Conservation (phyloP, 2,888 invertebrate species). For the Parnassius apollo region DNA sequence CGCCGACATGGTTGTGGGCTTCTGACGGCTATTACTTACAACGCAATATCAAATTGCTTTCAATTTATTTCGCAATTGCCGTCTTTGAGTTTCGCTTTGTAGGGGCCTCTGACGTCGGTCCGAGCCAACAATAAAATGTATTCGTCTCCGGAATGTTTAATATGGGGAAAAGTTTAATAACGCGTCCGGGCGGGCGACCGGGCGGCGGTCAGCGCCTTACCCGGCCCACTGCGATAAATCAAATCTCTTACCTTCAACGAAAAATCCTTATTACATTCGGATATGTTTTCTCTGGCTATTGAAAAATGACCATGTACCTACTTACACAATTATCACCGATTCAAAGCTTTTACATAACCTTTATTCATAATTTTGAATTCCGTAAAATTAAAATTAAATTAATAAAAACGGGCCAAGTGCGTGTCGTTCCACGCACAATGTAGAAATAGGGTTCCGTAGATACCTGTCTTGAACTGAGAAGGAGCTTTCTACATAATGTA, state of each 20-base stretch:
- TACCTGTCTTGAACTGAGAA: no score
- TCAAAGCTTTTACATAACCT: no score
- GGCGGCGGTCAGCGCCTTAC: constrained; percentile 62
- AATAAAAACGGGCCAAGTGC: no score
- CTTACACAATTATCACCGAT: background rate
- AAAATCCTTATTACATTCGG: constrained; percentile 76
- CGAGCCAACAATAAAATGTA: constrained; percentile 82
- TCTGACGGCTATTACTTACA: constrained; percentile 80
- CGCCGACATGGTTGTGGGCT: constrained; percentile 66
- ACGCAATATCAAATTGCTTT: constrained; percentile 82
- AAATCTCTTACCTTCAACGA: constrained; percentile 77
- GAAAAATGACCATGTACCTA: constrained; percentile 36
- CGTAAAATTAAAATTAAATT: no score
- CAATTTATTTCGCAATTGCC: constrained; percentile 82
- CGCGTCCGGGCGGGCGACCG: constrained; percentile 71
- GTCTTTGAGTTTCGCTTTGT: constrained; percentile 82
- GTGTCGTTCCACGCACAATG: no score
- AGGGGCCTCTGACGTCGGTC: constrained; percentile 80
- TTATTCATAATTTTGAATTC: no score
- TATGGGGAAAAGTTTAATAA: constrained; percentile 83
- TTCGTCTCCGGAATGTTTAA: constrained; percentile 83
- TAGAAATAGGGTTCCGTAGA: no score
- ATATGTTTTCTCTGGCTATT: constrained; percentile 58
- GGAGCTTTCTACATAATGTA: no score
- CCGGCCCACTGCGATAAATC: constrained; percentile 74